These are phyloP conservation scores for Actenoides hombroni DNA, from an alignment of 2,113 vertebrate genomes.

Conservation along the genomic window DNA sequence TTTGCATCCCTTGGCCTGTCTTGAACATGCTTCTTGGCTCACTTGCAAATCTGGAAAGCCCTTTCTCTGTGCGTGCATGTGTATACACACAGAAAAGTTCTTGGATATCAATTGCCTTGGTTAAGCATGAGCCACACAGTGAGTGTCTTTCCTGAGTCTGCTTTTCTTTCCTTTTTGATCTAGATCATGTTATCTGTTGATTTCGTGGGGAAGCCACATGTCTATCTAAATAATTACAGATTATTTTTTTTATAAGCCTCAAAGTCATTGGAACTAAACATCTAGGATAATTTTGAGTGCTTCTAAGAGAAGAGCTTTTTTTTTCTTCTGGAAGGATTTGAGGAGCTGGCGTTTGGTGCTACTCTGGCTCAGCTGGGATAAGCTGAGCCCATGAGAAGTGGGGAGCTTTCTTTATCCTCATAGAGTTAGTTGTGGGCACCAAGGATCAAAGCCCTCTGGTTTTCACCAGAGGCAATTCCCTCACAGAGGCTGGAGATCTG, in stretches of 20 bases:
- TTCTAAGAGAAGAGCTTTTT: not conserved
- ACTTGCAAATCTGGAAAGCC: not conserved
- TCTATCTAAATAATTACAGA: not conserved
- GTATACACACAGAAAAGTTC: not conserved
- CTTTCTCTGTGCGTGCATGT: not conserved
- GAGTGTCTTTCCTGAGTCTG: not conserved
- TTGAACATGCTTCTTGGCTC: not conserved
- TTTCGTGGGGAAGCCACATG: not conserved
- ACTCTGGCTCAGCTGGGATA: not conserved
- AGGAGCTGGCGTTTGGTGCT: not conserved
- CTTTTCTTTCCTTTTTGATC: not conserved
- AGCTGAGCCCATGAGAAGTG: not conserved
- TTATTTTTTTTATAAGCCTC: not conserved
- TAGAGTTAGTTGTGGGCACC: accelerated
- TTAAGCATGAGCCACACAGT: not conserved
- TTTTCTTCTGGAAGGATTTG: not conserved
- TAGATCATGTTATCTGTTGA: not conserved
- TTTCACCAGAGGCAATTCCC: not conserved
- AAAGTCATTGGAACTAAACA: not conserved
- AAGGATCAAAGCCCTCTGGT: accelerated
- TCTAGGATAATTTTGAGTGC: not conserved
- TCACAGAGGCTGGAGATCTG: not conserved
- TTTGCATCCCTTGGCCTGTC: not conserved
- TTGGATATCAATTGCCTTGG: not conserved
- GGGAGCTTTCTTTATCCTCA: not conserved